Evolutionary conservation across 2,888 invertebrate species (phyloP), one percentile per base, ranked within the genome.

Genomic region (Fragum fragum): DNA sequence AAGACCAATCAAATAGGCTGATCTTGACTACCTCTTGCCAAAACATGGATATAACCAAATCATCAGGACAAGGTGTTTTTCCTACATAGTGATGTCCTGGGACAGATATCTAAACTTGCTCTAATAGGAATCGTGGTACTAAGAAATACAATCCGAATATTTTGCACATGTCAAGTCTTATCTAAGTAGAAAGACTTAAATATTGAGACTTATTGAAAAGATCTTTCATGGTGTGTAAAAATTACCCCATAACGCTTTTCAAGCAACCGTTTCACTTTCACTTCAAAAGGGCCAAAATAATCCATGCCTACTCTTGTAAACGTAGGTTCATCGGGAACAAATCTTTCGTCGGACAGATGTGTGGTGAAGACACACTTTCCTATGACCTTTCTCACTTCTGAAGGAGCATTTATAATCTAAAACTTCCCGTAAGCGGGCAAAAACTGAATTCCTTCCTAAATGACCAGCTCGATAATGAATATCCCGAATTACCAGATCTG

Each of bases 241-340:
- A 42, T n/a, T 6, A 76, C 75, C 21, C 86, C 85, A 66, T 88
- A 89, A 7, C 86, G 52, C 57, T 89, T 85, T 3, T 79, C 68
- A 1, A 23, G 14, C 39, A 53, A 72, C n/a, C 88, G 47, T 26
- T 77, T 83, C 7, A 69, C 18, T 61, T 83, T 85, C 3, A 87
- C 73, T 9, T 70, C 61, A n/a, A 84, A 83, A 0, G 89, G 87
- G 32, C 87, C 88, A 73, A 87, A 88, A 39, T 76, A 85, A n/a
- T 87, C 87, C n/a, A 87, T 63, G 29, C 87, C 85, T 11, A 79
- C 76, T 14, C 23, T 29, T 1, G 79, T 71, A 66, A 85, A 87
- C 11, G 81, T 80, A 0, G 83, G 76, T 72, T 79, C 73, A 57
- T 74, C 73, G 5, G 32, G 32, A 3, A 36, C 9, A 6, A 36